Evolutionary conservation across 1,140 invertebrate genomes (phyloP), one percentile per base, ranked within the genome.

Genomic region (Platorchestia sp.): DNA sequence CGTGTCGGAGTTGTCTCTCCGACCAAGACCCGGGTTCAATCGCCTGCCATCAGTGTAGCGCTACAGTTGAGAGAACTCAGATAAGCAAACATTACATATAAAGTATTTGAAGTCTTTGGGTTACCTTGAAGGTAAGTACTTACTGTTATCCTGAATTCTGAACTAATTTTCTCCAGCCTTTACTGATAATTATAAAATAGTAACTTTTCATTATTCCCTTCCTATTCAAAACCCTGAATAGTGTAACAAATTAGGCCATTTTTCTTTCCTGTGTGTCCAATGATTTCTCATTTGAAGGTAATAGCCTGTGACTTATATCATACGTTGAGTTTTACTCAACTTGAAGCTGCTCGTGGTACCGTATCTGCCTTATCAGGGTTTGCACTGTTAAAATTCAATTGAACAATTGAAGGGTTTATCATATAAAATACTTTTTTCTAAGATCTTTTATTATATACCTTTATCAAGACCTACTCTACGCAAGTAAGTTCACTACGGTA

Each of bases 21-120:
- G 36, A 44, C 19, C 40, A 42, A 40, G 45, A 7, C 43, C 6
- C 45, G 0, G 14, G 14, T 93, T 3, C 36, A 16, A 44, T 93
- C 10, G 3, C 44, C 1, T 93, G 91, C 45, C 40, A 6, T n/a
- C 7, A n/a, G 19, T 93, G 91, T 40, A 27, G 44, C 36, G 40
- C 19, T 16, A 44, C 40, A 0, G 91, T 93, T 40, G 7, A 42
- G 5, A 93, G 22, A 40, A n/a, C 36, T 40, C 43, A 47, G 3
- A 93, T 93, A 45, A 45, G 40, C 43, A 93, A 93, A n/a, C 44
- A 93, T 93, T 16, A 93, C 45, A 93, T 44, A 7, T 7, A 93
- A 40, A 93, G 91, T 45, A 44, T 45, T 45, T 45, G 1, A 1
- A 75, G 59, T 75, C 27, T 51, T 51, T 51, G 47, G 19, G 47